These are phyloP conservation scores for Oreochromis grahami DNA, from an alignment of 2,797 vertebrate genomes.

Conservation along the genomic window DNA sequence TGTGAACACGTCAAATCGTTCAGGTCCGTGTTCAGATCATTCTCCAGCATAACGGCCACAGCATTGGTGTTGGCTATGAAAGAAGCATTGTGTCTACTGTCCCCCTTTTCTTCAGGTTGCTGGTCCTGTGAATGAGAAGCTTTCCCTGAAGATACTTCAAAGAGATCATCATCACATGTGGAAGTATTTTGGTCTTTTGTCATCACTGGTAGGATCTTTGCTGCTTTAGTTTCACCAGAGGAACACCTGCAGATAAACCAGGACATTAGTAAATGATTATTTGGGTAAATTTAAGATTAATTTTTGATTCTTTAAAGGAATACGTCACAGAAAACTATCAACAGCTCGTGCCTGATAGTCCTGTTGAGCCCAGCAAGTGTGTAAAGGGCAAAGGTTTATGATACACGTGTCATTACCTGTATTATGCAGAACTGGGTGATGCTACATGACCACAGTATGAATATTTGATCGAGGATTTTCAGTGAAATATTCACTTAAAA, in stretches of 20 bases:
- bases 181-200: constrained; percentile 86
- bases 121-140: constrained; percentile 57
- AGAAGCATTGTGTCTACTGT: constrained; percentile 53
- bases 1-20: constrained; percentile 31
- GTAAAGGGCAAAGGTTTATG: neutral
- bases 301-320: neutral
- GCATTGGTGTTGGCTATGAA: constrained; percentile 70
- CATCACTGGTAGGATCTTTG: constrained; percentile 55
- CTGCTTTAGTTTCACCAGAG: constrained; percentile 50
- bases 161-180: constrained; percentile 77
- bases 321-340: neutral
- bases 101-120: constrained; percentile 2
- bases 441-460: neutral
- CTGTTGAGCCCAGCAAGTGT: neutral
- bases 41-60: constrained; percentile 44
- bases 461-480: fast-evolving
- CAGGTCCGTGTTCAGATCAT: constrained; percentile 26
- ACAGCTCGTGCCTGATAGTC: neutral
- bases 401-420: neutral
- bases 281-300: neutral
- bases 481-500: neutral
- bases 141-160: constrained; percentile 59
- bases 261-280: neutral
- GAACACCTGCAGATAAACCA: constrained; percentile 65
- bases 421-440: neutral